Base-by-base conservation (phyloP, 2,797 vertebrate genomes). In the Aplochiton taeniatus region DNA sequence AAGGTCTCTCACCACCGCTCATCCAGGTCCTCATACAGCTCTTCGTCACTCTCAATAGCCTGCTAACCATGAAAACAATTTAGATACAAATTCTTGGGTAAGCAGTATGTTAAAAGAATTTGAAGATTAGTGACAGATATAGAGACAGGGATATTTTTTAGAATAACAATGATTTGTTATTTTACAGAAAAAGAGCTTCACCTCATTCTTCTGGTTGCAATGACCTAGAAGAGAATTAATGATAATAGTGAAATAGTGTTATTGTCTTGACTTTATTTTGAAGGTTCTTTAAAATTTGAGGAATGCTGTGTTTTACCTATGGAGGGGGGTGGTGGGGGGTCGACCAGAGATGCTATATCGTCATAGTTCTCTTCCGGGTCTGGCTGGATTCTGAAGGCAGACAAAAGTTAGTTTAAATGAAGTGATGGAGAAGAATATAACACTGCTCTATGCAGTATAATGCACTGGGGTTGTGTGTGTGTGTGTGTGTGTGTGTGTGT, bases 11-110 rank as follows among this genome's bases (percentile, higher is more conserved):
- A 97, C 95, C 94, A 93, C 76, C 85, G 83, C 0, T 92, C 92
- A 78, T 91, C 93, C 70, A 97, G 91, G 64, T 95, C 94, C 83
- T 98, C 95, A 70, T 99, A 98, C 74, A 77, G 94, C 61, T 98
- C 96, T 60, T 78, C 93, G 11, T 93, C 94, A 50, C 89, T 92
- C 1, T 87, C 90, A 68, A 83, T 82, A 57, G 84, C 92, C 90
- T 75, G 51, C 51, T 7, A n/a, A 10, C 8, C 1, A 53, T 31
- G 31, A 31, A 31, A 31, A 31, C 8, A 13, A 12, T 47, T 14
- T 10, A 4, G 12, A 41, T 31, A 1, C 16, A 11, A 17, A 10
- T 20, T 20, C 14, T 45, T 18, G 6, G 14, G 49, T 48, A 61
- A 19, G 41, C 17, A 45, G 13, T 50, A 54, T 48, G 47, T 48